These are phyloP conservation scores for Lytechinus pictus DNA, from an alignment of 35 echinoderm and acorn worm species.

Conservation along the genomic window DNA sequence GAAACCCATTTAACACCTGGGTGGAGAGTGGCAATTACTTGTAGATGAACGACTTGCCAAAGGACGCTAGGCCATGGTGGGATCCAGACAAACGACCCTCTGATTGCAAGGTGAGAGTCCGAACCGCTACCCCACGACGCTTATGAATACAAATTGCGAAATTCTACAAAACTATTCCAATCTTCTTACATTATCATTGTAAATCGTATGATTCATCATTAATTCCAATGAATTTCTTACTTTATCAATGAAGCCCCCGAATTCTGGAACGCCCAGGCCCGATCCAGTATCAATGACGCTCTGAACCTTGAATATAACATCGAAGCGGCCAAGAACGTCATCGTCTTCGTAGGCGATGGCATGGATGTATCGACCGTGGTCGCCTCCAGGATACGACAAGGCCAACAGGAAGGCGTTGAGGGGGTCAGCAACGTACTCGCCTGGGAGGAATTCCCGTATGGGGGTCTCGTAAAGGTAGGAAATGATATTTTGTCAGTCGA, in stretches of 20 bases:
- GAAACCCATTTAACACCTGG: no score
- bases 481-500: background rate
- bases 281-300: constrained; percentile 51
- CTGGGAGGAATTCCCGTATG: constrained; percentile 68
- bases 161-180: no score
- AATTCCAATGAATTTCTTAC: no score
- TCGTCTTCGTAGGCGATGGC: constrained; percentile 81
- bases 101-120: no score
- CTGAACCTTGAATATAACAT: constrained; percentile 44
- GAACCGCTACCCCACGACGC: no score
- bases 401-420: constrained; percentile 53
- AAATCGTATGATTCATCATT: no score
- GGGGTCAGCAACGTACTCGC: constrained; percentile 58
- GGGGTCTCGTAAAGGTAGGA: constrained; percentile 74
- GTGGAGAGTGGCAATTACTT: no score
- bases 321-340: constrained; percentile 79
- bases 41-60: no score
- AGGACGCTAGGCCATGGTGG: no score
- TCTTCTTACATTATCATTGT: no score
- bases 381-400: constrained; percentile 70
- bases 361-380: constrained; percentile 76
- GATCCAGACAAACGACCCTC: no score
- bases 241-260: background rate
- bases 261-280: constrained; percentile 77
- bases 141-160: no score